A percentile compares a stretch with the other conserved stretches of the same genome.
These are phyloP conservation scores for Lepus timidus DNA, from an alignment of 2,113 vertebrate genomes.

Conservation along the genomic window DNA sequence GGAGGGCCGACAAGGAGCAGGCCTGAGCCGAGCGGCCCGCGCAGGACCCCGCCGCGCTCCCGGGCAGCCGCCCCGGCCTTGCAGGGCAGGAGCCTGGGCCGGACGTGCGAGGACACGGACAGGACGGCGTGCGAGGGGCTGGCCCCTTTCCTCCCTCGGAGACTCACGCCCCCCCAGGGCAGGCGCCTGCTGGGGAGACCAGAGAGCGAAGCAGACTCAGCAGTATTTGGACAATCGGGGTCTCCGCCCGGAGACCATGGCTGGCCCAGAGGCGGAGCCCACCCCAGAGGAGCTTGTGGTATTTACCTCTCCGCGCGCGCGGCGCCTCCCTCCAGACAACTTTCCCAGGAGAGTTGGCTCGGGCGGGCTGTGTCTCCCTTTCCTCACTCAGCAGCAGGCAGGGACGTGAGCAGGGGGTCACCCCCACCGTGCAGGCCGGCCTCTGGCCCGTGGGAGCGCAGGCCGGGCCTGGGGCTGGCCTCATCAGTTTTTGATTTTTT, in stretches of 20 bases:
- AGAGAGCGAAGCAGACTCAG: neutral
- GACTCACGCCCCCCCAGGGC: neutral
- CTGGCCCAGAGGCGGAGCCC: neutral
- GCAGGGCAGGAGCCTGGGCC: neutral
- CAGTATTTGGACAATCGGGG: slow-evolving; percentile 73
- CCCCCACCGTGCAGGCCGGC: neutral
- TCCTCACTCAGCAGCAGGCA: neutral
- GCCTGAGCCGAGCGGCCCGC: slow-evolving; percentile 86
- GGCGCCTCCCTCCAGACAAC: slow-evolving; percentile 1
- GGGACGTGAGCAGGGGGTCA: no score
- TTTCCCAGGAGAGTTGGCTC: slow-evolving; percentile 53
- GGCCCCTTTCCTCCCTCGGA: slow-evolving; percentile 71
- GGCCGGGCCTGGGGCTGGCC: slow-evolving; percentile 20
- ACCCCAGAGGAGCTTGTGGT: slow-evolving; percentile 51
- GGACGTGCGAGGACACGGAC: neutral
- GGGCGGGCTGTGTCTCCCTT: neutral
- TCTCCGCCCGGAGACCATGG: slow-evolving; percentile 26
- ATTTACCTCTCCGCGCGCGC: slow-evolving; percentile 70
- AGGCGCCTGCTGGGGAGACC: neutral
- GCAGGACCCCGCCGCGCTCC: neutral
- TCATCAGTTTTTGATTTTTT: slow-evolving; percentile 46
- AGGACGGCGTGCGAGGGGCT: slow-evolving; percentile 72
- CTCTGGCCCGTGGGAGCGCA: neutral
- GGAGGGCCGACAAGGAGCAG: slow-evolving; percentile 96
- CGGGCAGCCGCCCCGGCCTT: neutral